These are phyloP conservation scores for Psammodynastes pulverulentus DNA, from an alignment of 2,113 vertebrate species.

Conservation along the genomic window DNA sequence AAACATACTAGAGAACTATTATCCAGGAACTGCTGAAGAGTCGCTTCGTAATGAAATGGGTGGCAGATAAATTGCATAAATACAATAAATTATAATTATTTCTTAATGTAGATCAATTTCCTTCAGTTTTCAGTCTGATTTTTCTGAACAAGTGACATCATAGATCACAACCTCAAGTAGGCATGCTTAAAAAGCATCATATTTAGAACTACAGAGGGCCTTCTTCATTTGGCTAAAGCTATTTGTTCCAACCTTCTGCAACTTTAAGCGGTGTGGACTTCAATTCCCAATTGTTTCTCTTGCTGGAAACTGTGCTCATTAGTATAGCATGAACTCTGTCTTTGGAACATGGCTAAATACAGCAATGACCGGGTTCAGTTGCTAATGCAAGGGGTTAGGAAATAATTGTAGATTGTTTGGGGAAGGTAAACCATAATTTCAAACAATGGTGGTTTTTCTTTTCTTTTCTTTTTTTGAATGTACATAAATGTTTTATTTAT, in stretches of 20 bases:
- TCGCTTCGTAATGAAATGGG: background rate
- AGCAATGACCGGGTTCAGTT: background rate
- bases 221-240: background rate
- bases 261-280: background rate
- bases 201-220: background rate
- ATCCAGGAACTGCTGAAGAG: background rate
- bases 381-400: background rate
- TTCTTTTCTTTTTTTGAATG: too few species aligned
- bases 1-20: background rate
- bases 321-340: background rate
- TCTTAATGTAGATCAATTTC: background rate
- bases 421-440: background rate
- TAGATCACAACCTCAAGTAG: background rate
- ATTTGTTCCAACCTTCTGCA: background rate
- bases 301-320: background rate
- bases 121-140: background rate
- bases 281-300: background rate
- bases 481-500: too few species aligned
- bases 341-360: background rate
- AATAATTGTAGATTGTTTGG: background rate
- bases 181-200: background rate
- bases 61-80: background rate
- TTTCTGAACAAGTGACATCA: background rate
- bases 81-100: background rate
- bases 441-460: background rate